These are phyloP conservation scores for Falco peregrinus DNA, from an alignment of 2,797 vertebrate species.

Conservation along the genomic window DNA sequence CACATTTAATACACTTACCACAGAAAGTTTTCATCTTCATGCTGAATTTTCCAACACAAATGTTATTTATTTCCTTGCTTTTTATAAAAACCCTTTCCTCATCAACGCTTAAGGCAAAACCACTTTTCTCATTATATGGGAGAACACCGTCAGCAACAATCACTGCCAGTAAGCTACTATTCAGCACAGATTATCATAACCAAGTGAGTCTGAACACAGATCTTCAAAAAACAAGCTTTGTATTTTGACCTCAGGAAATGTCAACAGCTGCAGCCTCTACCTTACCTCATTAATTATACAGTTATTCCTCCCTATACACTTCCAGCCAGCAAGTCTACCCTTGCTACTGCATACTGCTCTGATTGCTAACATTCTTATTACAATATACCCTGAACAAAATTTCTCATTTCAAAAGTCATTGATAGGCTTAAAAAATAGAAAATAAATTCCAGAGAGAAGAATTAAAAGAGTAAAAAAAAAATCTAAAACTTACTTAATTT, in stretches of 20 bases:
- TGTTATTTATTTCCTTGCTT: background rate
- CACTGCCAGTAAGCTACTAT: background rate
- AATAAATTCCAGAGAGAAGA: background rate
- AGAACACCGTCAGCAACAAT: background rate
- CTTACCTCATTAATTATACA: background rate
- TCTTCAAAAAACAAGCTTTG: background rate
- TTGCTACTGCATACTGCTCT: background rate
- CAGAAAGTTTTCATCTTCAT: background rate
- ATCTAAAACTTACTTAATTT: constrained; percentile 70
- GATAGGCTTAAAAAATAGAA: background rate
- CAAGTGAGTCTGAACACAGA: background rate
- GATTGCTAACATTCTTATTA: background rate
- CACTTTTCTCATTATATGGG: background rate
- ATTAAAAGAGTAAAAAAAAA: background rate
- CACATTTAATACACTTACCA: background rate
- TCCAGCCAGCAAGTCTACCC: background rate
- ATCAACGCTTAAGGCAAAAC: background rate
- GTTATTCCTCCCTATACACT: background rate
- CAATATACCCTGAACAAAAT: background rate
- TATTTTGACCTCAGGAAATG: background rate
- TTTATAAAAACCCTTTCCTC: background rate
- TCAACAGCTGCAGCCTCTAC: background rate
- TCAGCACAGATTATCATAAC: background rate
- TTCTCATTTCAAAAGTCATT: background rate
- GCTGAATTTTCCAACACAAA: background rate